phyloP scores from a whole-genome alignment of 2,888 invertebrate species.

The Oeneis ivallda region DNA sequence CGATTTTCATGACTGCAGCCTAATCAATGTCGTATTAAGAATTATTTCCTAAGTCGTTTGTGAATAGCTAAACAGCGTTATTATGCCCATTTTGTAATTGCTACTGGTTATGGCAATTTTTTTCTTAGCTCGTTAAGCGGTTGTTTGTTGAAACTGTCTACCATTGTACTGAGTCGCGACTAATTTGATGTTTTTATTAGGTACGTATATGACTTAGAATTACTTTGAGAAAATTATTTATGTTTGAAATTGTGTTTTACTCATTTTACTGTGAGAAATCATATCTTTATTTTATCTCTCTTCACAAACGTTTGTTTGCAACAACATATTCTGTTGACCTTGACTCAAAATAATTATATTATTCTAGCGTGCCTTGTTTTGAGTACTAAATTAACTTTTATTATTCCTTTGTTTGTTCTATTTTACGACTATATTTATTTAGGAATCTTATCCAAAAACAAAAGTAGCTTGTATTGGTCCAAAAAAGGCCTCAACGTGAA shows the following conservation, averaged over 20 bases:
- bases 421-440: background rate
- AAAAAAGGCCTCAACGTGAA: too few species aligned
- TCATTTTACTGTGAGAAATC: background rate
- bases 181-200: constrained; percentile 29
- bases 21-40: constrained; percentile 81
- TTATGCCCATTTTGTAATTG: constrained; percentile 76
- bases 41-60: constrained; percentile 76
- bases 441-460: too few species aligned
- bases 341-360: too few species aligned
- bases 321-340: background rate
- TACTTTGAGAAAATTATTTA: constrained; percentile 7
- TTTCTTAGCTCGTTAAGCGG: constrained; percentile 50
- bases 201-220: background rate
- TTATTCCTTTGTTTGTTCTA: background rate
- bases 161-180: constrained; percentile 26
- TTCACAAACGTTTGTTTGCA: background rate
- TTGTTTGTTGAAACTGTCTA: constrained; percentile 45
- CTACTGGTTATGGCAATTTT: constrained; percentile 67
- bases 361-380: too few species aligned
- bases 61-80: constrained; percentile 70
- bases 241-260: constrained; percentile 3
- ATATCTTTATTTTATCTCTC: background rate
- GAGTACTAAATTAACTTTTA: background rate
- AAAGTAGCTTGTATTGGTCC: too few species aligned
- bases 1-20: constrained; percentile 61